phyloP scores from a whole-genome alignment of 2,113 vertebrate species.

The Turdus rufiventris region DNA sequence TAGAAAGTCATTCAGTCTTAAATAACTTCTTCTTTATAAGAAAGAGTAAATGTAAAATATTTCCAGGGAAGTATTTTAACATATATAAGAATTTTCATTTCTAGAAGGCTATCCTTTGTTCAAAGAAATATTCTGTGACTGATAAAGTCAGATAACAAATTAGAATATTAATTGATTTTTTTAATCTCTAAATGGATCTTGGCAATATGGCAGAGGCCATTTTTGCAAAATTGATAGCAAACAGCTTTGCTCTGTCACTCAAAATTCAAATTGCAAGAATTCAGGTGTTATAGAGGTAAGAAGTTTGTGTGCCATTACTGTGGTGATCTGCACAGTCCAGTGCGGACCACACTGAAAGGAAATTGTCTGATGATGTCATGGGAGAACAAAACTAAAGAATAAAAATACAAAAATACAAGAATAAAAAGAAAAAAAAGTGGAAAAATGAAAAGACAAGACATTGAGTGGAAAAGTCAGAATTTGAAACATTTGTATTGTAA shows the following conservation, averaged over 20 bases:
- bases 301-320: conserved; percentile 55
- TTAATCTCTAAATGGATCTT: conserved; percentile 56
- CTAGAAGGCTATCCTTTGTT: conserved; percentile 41
- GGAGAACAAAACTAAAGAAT: background rate
- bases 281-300: conserved; percentile 46
- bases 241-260: conserved; percentile 69
- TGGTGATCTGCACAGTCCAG: conserved; percentile 46
- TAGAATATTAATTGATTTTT: conserved; percentile 71
- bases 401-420: background rate
- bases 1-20: background rate
- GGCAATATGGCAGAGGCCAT: conserved; percentile 60
- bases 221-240: conserved; percentile 73
- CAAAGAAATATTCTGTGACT: conserved; percentile 41
- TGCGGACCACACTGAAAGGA: conserved; percentile 30
- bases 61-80: conserved; percentile 3
- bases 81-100: background rate
- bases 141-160: conserved; percentile 68
- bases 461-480: background rate
- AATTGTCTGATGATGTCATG: conserved; percentile 43
- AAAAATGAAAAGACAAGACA: background rate
- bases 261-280: conserved; percentile 66
- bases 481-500: background rate
- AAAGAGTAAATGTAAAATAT: conserved; percentile 23
- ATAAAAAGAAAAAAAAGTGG: background rate
- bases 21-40: background rate